Percentiles rank a stretch among this genome's conserved stretches.
These are phyloP conservation scores for Delichon dasypus DNA, from an alignment of 2,797 vertebrate species.

Conservation along the genomic window DNA sequence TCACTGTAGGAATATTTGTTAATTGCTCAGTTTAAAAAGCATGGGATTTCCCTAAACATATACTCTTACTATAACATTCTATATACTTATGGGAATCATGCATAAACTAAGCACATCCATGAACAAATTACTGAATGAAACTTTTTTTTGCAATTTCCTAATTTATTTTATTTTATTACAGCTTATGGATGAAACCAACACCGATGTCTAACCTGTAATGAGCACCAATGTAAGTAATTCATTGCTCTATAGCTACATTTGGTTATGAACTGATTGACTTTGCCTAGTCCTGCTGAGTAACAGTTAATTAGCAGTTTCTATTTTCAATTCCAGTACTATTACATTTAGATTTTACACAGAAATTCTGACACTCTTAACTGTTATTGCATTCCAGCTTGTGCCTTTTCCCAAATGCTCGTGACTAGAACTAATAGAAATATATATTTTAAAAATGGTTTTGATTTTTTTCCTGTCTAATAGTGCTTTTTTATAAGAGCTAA, in stretches of 20 bases:
- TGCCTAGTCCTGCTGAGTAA: background rate
- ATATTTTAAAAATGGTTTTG: background rate
- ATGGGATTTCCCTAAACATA: background rate
- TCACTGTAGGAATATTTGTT: background rate
- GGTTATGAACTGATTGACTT: background rate
- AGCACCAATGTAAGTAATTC: slow-evolving; percentile 43
- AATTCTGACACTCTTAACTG: background rate
- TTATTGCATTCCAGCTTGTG: background rate
- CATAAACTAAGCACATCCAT: background rate
- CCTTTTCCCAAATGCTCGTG: background rate
- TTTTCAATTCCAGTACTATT: background rate
- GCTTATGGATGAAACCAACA: slow-evolving; percentile 14
- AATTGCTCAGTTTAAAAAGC: background rate
- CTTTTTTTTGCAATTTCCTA: background rate
- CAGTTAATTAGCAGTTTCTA: background rate
- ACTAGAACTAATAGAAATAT: background rate
- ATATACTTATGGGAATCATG: background rate
- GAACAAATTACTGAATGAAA: background rate
- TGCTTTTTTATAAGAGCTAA: background rate
- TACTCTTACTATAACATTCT: background rate
- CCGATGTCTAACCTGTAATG: background rate
- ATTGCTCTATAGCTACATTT: background rate
- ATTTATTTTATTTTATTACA: slow-evolving; percentile 49
- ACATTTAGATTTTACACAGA: background rate
- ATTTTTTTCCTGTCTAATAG: background rate